These are phyloP conservation scores for Sebastes umbrosus DNA, from an alignment of 2,797 vertebrate species.

Conservation along the genomic window DNA sequence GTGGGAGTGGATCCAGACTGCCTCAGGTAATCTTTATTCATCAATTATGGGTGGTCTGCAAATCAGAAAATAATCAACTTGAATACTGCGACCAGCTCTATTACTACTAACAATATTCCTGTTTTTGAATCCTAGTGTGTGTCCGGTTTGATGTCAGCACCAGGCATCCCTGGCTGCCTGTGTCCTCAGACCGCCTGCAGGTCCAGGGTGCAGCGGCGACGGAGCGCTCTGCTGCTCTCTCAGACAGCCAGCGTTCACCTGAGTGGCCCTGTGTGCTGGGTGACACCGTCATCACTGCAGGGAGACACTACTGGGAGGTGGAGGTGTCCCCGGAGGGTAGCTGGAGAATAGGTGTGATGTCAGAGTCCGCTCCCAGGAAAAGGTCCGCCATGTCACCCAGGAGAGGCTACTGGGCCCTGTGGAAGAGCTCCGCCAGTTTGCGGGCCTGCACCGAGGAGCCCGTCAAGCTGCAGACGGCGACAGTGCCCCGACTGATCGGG, in stretches of 20 bases:
- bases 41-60: background rate
- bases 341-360: conserved; percentile 13
- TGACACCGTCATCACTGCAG: background rate
- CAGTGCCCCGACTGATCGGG: background rate
- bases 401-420: background rate
- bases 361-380: background rate
- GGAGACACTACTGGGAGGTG: conserved; percentile 31
- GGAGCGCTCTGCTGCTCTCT: too few species aligned
- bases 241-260: rapidly evolving
- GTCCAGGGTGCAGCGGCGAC: background rate
- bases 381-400: background rate
- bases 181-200: conserved; percentile 6
- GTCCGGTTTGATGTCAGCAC: background rate
- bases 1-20: conserved; percentile 19
- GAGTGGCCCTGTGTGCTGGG: background rate
- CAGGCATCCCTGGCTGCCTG: background rate
- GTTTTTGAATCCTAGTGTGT: background rate
- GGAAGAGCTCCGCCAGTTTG: background rate
- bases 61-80: background rate
- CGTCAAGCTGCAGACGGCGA: background rate
- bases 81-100: background rate
- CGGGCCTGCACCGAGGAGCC: background rate
- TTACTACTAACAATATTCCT: background rate
- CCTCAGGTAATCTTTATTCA: conserved; percentile 2
- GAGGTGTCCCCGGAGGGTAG: background rate